A percentile compares a stretch with the other conserved stretches of the same genome.
phyloP scores from a whole-genome alignment of 2,113 vertebrate species.

The Indicator indicator region DNA sequence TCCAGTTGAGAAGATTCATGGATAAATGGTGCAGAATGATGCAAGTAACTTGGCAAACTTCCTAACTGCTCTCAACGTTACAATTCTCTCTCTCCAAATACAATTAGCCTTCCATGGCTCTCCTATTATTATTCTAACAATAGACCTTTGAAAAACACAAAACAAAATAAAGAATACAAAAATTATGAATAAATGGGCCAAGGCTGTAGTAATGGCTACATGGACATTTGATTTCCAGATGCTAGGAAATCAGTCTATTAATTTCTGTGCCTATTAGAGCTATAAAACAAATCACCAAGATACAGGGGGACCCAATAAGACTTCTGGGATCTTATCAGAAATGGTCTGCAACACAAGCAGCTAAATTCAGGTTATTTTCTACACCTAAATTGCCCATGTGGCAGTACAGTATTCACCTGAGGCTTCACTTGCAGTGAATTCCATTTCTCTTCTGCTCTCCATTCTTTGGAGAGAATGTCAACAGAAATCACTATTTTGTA shows the following conservation, averaged over 20 bases:
- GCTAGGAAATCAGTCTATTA: background rate
- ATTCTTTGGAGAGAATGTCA: background rate
- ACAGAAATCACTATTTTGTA: background rate
- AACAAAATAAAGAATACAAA: background rate
- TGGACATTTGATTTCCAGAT: background rate
- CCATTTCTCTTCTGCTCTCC: background rate
- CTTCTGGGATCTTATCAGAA: background rate
- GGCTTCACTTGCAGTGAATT: background rate
- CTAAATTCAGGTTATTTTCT: constrained; percentile 36
- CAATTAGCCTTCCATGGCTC: background rate
- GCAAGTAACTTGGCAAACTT: background rate
- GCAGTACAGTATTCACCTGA: background rate
- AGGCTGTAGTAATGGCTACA: background rate
- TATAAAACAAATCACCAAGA: background rate
- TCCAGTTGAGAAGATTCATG: background rate
- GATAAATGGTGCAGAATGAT: background rate
- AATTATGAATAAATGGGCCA: background rate
- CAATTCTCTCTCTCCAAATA: background rate
- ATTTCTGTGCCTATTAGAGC: background rate
- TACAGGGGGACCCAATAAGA: background rate
- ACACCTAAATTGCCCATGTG: background rate
- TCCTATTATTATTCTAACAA: background rate
- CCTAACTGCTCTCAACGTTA: background rate
- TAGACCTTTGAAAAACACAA: background rate
- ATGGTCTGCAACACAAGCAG: background rate